A percentile compares a stretch with the other conserved stretches of the same genome.
Evolutionary conservation across 92 coral and sea anemone genomes (phyloP).

Genomic region (Micromussa lordhowensis): DNA sequence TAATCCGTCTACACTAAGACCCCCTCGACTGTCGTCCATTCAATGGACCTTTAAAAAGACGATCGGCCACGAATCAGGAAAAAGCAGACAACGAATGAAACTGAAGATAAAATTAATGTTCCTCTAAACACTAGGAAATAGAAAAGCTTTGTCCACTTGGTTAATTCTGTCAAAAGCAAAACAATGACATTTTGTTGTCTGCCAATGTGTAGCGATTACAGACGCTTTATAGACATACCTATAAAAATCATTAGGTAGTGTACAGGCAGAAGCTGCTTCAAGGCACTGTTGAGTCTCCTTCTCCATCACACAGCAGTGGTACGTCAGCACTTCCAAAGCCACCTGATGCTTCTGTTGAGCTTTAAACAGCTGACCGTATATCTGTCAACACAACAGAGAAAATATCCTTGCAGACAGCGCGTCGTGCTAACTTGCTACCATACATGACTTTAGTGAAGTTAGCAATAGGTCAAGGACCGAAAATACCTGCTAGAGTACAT

Average conservation of each 20-base stretch:
- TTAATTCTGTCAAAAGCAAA: too few relatives aligned
- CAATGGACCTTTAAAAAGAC: too few relatives aligned
- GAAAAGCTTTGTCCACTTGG: too few relatives aligned
- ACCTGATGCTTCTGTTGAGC: conserved; percentile 91
- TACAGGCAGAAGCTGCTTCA: conserved; percentile 56
- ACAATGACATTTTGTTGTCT: too few relatives aligned
- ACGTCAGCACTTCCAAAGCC: conserved; percentile 90
- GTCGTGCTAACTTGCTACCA: neutral
- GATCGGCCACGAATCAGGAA: too few relatives aligned
- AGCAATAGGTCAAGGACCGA: neutral
- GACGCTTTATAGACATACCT: conserved; percentile 52
- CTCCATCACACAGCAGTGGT: conserved; percentile 87
- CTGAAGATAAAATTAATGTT: too few relatives aligned
- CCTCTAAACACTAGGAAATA: too few relatives aligned
- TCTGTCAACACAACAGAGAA: conserved; percentile 43
- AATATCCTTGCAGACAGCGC: neutral
- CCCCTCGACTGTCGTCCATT: too few relatives aligned
- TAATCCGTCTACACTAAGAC: too few relatives aligned
- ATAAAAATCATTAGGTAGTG: conserved; percentile 84
- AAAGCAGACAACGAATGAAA: too few relatives aligned
- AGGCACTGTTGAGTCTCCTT: conserved; percentile 60
- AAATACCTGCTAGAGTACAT: neutral
- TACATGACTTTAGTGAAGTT: neutral
- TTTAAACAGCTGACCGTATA: conserved; percentile 80
- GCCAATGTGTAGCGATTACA: neutral